Percentiles rank a stretch among this genome's conserved stretches.
These are phyloP conservation scores for Drosophila emarginata DNA, from an alignment of 2,888 invertebrate species.

Conservation along the genomic window DNA sequence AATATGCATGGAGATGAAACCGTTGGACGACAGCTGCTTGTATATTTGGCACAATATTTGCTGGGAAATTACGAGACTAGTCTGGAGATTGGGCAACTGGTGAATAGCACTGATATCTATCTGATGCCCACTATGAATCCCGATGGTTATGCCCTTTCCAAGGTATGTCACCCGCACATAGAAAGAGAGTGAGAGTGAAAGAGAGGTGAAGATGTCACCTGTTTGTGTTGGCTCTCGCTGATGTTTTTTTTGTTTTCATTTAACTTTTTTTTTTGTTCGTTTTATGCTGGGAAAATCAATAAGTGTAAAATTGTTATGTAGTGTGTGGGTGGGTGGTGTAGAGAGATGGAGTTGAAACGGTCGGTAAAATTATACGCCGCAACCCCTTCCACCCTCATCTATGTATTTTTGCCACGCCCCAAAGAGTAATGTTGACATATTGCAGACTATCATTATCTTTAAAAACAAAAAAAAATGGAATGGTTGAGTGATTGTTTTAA, in stretches of 20 bases:
- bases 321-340: not conserved
- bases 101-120: slow-evolving; percentile 95
- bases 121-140: slow-evolving; percentile 99
- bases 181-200: not conserved
- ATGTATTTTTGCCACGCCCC: slow-evolving; percentile 13
- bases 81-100: slow-evolving; percentile 88
- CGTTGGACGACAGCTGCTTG: slow-evolving; percentile 91
- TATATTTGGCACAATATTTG: slow-evolving; percentile 93
- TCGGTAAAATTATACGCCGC: too few species aligned
- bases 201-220: slow-evolving; percentile 31
- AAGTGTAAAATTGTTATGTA: slow-evolving; percentile 26
- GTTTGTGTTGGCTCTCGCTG: slow-evolving; percentile 26
- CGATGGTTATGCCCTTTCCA: slow-evolving; percentile 94
- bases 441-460: slow-evolving; percentile 23
- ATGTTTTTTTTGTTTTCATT: not conserved
- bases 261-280: not conserved
- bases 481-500: slow-evolving; percentile 9
- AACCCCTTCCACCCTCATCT: too few species aligned
- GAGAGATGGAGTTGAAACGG: not conserved
- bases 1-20: slow-evolving; percentile 99
- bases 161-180: slow-evolving; percentile 84
- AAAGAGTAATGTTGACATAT: slow-evolving; percentile 41
- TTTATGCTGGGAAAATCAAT: slow-evolving; percentile 51
- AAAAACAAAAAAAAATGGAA: slow-evolving; percentile 9
- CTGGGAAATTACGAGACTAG: slow-evolving; percentile 89